Percentiles rank a stretch among this genome's conserved stretches.
phyloP scores from a whole-genome alignment of 37 sponge, comb jelly and placozoan genomes.

The Aphrocallistes beatrix region DNA sequence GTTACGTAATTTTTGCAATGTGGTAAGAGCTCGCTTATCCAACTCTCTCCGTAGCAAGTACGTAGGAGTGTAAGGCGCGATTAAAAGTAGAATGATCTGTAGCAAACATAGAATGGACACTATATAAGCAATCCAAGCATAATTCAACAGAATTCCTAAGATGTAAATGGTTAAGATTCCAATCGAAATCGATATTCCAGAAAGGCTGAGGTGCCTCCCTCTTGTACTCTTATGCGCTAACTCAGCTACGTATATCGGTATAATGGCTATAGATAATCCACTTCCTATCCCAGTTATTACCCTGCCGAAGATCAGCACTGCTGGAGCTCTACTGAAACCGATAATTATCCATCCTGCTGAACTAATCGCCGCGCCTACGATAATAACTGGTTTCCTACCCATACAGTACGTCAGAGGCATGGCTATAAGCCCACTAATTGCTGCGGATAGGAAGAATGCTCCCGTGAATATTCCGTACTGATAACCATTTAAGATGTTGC shows the following conservation, averaged over 20 bases:
- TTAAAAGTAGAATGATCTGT: neutral
- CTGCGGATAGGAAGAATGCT: neutral
- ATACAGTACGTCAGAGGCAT: neutral
- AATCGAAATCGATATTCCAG: neutral
- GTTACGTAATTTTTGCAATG: neutral
- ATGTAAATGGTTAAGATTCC: neutral
- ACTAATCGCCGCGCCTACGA: neutral
- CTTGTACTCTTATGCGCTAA: neutral
- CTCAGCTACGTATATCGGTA: neutral
- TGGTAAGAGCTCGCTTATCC: neutral
- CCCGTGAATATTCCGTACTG: neutral
- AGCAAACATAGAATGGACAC: neutral
- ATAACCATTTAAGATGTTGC: neutral
- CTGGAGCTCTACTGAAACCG: neutral
- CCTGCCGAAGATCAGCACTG: neutral
- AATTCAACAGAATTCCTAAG: neutral
- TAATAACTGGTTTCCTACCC: neutral
- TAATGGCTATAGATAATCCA: neutral
- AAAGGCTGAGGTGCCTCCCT: slow-evolving; percentile 4
- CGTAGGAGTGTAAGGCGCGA: neutral
- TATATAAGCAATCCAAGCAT: neutral
- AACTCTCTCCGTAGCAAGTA: neutral
- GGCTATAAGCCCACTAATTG: neutral
- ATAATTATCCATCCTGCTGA: neutral
- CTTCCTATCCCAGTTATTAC: neutral